Percentiles rank a stretch among this genome's conserved stretches.
Evolutionary conservation across 2,113 vertebrate species (phyloP).

Genomic region (Phoenicopterus ruber): DNA sequence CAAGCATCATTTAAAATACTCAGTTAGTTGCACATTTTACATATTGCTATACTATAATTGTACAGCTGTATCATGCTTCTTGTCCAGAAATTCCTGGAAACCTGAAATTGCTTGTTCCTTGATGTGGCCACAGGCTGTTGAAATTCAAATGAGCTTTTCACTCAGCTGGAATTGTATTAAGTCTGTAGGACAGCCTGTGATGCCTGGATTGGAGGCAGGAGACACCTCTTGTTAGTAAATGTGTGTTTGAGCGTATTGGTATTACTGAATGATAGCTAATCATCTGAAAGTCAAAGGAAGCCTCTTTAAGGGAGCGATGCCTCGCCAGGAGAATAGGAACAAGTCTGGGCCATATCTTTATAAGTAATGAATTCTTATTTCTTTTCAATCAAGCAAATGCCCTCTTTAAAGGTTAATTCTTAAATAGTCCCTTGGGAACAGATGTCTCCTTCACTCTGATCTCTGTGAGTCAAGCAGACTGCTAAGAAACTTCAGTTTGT

Average conservation of each 20-base stretch:
- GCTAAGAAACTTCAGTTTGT: conserved; percentile 6
- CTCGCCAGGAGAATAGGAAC: neutral
- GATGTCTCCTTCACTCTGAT: conserved; percentile 1
- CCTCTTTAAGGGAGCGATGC: neutral
- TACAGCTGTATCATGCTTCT: neutral
- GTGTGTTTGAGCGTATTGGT: neutral
- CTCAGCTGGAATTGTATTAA: neutral
- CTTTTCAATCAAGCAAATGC: conserved; percentile 33
- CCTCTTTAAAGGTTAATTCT: conserved; percentile 55
- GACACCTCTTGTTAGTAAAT: neutral
- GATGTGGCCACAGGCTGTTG: neutral
- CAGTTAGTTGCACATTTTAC: neutral
- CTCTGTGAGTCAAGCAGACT: neutral
- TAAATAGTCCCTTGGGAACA: conserved; percentile 34
- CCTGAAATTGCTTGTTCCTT: neutral
- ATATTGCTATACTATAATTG: neutral
- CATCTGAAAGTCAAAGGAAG: neutral
- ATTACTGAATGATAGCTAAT: neutral
- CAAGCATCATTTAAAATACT: neutral
- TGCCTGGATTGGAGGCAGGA: neutral
- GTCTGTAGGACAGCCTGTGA: neutral
- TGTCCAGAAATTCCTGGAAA: conserved; percentile 14
- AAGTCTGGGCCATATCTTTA: neutral
- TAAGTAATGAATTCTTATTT: conserved; percentile 38
- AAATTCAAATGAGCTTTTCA: conserved; percentile 31